Conservation (phyloP, 2,888 invertebrate species). For the Apamea epomidion region DNA sequence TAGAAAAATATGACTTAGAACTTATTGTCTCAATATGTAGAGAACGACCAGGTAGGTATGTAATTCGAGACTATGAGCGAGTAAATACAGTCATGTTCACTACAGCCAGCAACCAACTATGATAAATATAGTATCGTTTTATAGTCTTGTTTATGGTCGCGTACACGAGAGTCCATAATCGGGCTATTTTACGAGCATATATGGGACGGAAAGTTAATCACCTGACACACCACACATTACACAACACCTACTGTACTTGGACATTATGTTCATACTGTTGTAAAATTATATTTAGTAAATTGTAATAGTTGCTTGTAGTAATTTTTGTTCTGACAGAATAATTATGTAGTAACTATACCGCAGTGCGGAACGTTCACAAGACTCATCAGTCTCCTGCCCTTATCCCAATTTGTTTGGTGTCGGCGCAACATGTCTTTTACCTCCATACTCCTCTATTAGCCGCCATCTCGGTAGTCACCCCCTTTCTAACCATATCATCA, state of each 20-base stretch:
- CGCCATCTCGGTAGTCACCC: too few species aligned
- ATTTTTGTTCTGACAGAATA: conserved; percentile 32
- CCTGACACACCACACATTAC: neutral
- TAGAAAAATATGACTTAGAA: neutral
- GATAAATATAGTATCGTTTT: neutral
- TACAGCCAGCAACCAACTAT: neutral
- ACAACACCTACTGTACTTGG: neutral
- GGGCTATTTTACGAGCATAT: neutral
- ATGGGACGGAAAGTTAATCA: neutral
- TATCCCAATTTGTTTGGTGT: too few species aligned
- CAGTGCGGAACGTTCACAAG: conserved; percentile 9
- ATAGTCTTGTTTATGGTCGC: neutral
- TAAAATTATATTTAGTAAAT: neutral
- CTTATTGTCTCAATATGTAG: neutral
- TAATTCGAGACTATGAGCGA: neutral
- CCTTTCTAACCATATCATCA: too few species aligned
- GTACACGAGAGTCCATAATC: neutral
- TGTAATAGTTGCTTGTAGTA: conserved; percentile 16
- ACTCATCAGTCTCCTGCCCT: too few species aligned
- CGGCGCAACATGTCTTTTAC: too few species aligned
- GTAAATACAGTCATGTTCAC: neutral
- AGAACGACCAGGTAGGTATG: neutral
- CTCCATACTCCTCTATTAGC: too few species aligned
- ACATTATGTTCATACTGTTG: neutral
- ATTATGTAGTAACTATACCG: neutral